Conservation (phyloP, 1,140 invertebrate genomes). For the Sarcophaga peregrina region DNA sequence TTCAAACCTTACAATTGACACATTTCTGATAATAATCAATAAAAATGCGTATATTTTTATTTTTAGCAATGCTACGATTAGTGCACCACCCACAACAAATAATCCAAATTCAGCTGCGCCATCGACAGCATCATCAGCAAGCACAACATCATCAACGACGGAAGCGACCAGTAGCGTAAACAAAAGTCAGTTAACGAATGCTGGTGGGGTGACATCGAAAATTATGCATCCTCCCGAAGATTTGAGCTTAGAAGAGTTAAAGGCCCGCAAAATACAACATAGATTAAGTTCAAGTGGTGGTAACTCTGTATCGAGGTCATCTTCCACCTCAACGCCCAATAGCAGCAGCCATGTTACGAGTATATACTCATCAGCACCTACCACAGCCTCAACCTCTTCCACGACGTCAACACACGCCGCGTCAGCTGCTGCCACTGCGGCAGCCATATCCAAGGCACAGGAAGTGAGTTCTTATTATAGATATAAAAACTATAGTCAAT, state of each 20-base stretch:
- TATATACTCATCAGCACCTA: slow-evolving; percentile 47
- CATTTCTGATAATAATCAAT: neutral
- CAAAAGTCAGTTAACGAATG: slow-evolving; percentile 65
- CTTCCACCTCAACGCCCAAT: slow-evolving; percentile 40
- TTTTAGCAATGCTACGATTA: slow-evolving; percentile 75
- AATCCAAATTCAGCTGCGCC: slow-evolving; percentile 56
- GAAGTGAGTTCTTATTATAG: slow-evolving; percentile 67
- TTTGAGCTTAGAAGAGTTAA: slow-evolving; percentile 90
- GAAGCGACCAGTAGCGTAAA: slow-evolving; percentile 47
- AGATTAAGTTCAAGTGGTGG: slow-evolving; percentile 47
- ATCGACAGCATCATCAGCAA: slow-evolving; percentile 61
- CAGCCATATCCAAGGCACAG: slow-evolving; percentile 66
- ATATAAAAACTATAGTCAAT: slow-evolving; percentile 67
- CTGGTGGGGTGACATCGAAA: slow-evolving; percentile 86
- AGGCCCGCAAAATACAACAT: slow-evolving; percentile 73
- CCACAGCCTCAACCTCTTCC: slow-evolving; percentile 59
- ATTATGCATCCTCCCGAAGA: slow-evolving; percentile 96
- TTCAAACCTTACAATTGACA: neutral
- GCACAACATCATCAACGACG: neutral
- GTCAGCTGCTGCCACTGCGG: slow-evolving; percentile 52
- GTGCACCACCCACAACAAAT: slow-evolving; percentile 74
- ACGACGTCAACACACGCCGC: slow-evolving; percentile 57
- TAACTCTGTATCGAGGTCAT: slow-evolving; percentile 50
- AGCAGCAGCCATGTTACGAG: slow-evolving; percentile 22
- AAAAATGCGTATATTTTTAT: neutral